Base-by-base conservation (phyloP, 2,888 invertebrate species). In the Drosophila sordidula region DNA sequence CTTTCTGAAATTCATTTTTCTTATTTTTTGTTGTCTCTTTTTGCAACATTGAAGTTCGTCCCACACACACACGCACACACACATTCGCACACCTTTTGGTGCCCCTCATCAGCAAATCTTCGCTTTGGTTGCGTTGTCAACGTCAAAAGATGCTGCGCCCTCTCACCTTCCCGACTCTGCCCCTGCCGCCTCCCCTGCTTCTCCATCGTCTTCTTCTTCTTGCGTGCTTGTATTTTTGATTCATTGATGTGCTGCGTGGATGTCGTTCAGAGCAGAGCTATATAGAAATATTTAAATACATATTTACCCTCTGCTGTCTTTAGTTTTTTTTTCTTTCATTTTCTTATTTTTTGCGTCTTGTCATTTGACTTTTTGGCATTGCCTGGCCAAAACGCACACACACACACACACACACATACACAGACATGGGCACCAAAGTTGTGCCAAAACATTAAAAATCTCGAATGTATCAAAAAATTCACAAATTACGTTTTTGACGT, bases 241-340 rank as follows among this genome's bases (percentile, higher is more conserved):
- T 84, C 88, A 86, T 83, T 88, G 89, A 86, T 71, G 80, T 86
- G 76, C 79, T 86, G 86, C 88, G 82, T 71, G 88, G 73, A 81
- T 83, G 79, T 85, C 70, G 85, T 67, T 67, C 79, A 74, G 58
- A 34, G 57, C 14, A 34, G 16, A 14, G 38, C 44, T 38, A 32
- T 42, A 14, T 47, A 39, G 8, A 14, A 34, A 18, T 54, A 11
- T 50, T 8, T 64, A 45, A 62, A 51, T 65, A 66, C 66, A 61
- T 76, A 49, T 72, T 52, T 66, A 66, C 61, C 51, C 62, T 59
- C 54, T 39, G 54, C 38, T 61, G 58, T 52, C 18, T 45, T 46
- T 46, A 3, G 22, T 51, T 44, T 12, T 12, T 18, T 5, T 14
- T 50, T 36, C 4, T 22, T 49, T 2, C 12, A 34, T 49, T 36